Conservation (phyloP, 2,888 invertebrate species). For the Neocrepidodera transversa region DNA sequence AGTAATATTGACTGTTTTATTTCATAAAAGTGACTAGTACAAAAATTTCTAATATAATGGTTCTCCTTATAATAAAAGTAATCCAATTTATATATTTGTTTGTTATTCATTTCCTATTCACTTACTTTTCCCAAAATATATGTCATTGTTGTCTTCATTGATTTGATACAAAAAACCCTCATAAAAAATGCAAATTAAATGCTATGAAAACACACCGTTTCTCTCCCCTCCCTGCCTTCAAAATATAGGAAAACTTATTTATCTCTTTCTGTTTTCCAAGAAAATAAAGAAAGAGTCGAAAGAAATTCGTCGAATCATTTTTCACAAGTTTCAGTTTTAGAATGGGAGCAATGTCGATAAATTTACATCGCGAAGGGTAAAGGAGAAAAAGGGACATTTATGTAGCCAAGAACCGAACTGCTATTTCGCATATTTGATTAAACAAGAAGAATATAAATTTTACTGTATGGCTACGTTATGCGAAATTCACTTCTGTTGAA, state of each 20-base stretch:
- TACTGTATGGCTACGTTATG: conserved; percentile 18
- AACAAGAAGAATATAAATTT: conserved; percentile 31
- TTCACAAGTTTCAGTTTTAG: conserved; percentile 23
- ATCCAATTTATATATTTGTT: too few species aligned
- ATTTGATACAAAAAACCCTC: neutral
- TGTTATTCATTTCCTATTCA: neutral
- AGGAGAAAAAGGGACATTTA: conserved; percentile 28
- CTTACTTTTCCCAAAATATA: neutral
- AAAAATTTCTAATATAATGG: too few species aligned
- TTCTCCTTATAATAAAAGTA: too few species aligned
- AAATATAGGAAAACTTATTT: conserved; percentile 7
- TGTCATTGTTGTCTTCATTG: neutral
- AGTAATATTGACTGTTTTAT: too few species aligned
- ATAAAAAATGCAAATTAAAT: conserved; percentile 3
- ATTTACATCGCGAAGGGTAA: conserved; percentile 26
- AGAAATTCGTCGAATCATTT: conserved; percentile 22
- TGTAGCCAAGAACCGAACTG: conserved; percentile 22
- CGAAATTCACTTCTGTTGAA: conserved; percentile 19
- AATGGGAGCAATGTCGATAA: conserved; percentile 26
- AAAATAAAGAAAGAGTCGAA: conserved; percentile 15
- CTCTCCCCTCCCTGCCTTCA: too few species aligned
- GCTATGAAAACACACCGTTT: neutral
- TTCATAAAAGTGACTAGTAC: too few species aligned
- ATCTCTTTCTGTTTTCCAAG: conserved; percentile 8
- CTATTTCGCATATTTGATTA: conserved; percentile 31